Evolutionary conservation across 2,113 vertebrate species (phyloP), one percentile per base, ranked within the genome.

Genomic region (Muntiacus muntjak): DNA sequence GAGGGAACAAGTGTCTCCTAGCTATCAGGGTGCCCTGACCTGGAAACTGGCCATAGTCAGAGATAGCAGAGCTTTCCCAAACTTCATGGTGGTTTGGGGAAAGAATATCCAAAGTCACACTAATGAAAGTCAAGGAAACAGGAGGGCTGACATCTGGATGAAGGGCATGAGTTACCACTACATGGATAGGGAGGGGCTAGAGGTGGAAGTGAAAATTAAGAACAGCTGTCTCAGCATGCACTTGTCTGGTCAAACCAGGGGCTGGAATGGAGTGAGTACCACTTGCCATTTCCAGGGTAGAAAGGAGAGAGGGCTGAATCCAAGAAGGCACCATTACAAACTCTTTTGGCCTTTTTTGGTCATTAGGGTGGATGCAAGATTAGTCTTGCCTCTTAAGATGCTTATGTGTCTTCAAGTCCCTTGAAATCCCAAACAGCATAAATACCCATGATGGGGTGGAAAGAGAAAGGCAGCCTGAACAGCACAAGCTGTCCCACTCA

Each of bases 241-340:
- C 28, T 95, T 88, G 15, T 28, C 28, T 58, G 12, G 17, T 71
- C 55, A 62, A 52, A 81, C 30, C 36, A 92, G 26, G 9, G 43
- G 1, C 87, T 95, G 17, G 16, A 26, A 62, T 79, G 17, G 33
- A 95, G 64, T 78, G 21, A 10, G 21, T 36, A 47, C 13, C 13
- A 52, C n/a, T 81, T 40, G 30, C 15, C 40, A 87, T 95, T 55
- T 97, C 81, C 28, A 90, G 71, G 13, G 33, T 9, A 30, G 9
- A 90, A 58, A 93, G n/a, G 30, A 91, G 7, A 52, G 8, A 47
- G 28, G 52, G 17, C 43, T 96, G 10, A 43, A 76, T 26, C 26
- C n/a, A 57, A 36, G 33, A 93, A 50, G 36, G 94, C 43, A 64
- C 25, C 50, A 82, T 64, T 55, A 45, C 21, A 30, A 12, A 43